Evolutionary conservation across 2,113 vertebrate genomes (phyloP), one percentile per base, ranked within the genome.

Genomic region (Leptodactylus fuscus): DNA sequence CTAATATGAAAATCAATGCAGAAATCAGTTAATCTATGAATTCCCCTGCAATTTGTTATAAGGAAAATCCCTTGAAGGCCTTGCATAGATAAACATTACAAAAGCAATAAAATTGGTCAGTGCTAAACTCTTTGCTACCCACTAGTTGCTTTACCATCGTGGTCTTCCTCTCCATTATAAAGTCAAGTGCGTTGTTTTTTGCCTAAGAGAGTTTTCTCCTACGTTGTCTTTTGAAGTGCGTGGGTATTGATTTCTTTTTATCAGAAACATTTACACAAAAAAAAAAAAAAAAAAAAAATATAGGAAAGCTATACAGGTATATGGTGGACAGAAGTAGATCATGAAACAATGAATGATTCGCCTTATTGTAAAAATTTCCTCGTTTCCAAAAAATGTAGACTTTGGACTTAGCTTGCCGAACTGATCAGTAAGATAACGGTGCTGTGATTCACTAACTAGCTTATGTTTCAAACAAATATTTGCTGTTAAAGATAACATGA

Each of bases 401-500:
- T 93, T 93, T 93, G 88, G 77, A 82, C 87, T 92, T 87, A 77
- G 74, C 87, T 85, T 88, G 84, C 79, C 78, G 87, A 91, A 88
- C 67, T 91, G 89, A 92, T 93, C 79, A 87, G 76, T 71, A 74
- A 90, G 91, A 93, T 94, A 93, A 94, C 82, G 81, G 29, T 77
- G 71, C 82, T 89, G 88, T 87, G 91, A 90, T 90, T 91, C 92
- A 90, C 87, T 91, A 88, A 92, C 88, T 90, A 87, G 87, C 88
- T 92, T 93, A 87, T 88, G 76, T 90, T 93, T 92, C 88, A 87
- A 93, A 91, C 91, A 94, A 93, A 94, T 93, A 94, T 94, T 95
- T 94, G 91, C 89, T 89, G 88, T 82, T 44, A 90, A 88, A 91
- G 92, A 93, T 93, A 94, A 93, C 87, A 85, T 85, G 85, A 89